These are phyloP conservation scores for Gambelia wislizenii DNA, from an alignment of 2,797 vertebrate species.

Conservation along the genomic window DNA sequence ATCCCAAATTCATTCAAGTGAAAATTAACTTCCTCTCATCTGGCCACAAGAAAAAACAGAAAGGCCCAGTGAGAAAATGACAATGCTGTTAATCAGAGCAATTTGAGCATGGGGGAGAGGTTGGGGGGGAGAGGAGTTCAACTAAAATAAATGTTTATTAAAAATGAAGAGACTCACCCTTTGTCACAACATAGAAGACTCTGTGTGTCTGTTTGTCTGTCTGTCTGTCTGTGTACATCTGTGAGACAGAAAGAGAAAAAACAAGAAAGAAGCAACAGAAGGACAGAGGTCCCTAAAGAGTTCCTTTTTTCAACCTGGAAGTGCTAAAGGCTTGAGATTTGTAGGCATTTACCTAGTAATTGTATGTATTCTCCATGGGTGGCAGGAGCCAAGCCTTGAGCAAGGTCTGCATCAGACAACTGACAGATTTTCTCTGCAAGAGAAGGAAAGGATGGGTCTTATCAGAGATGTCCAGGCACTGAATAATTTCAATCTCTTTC, in stretches of 20 bases:
- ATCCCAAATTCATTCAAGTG: conserved; percentile 9
- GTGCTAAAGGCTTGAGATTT: not conserved
- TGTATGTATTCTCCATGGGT: conserved; percentile 2
- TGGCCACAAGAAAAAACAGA: not conserved
- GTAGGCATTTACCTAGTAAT: conserved; percentile 20
- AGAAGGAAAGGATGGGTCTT: conserved; percentile 15
- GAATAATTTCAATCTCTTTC: conserved; percentile 24
- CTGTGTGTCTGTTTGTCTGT: not conserved
- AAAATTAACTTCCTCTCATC: conserved; percentile 47
- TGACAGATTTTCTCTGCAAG: conserved; percentile 26
- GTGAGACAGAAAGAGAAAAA: conserved; percentile 44
- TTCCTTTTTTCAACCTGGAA: conserved; percentile 16
- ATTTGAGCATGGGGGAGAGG: not conserved
- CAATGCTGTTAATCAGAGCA: not conserved
- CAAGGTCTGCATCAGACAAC: conserved; percentile 5
- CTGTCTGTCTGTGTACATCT: conserved; percentile 72
- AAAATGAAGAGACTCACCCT: conserved; percentile 20
- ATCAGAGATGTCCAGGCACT: conserved; percentile 10
- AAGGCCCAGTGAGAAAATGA: not conserved
- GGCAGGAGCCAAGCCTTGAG: conserved; percentile 14
- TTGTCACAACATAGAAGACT: conserved; percentile 55
- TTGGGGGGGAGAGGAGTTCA: not conserved
- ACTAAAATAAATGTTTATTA: conserved; percentile 29
- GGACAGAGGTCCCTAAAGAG: conserved; percentile 68
- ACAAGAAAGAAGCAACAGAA: conserved; percentile 70